Base-by-base conservation (phyloP, 2,113 vertebrate genomes). In the Menura novaehollandiae region DNA sequence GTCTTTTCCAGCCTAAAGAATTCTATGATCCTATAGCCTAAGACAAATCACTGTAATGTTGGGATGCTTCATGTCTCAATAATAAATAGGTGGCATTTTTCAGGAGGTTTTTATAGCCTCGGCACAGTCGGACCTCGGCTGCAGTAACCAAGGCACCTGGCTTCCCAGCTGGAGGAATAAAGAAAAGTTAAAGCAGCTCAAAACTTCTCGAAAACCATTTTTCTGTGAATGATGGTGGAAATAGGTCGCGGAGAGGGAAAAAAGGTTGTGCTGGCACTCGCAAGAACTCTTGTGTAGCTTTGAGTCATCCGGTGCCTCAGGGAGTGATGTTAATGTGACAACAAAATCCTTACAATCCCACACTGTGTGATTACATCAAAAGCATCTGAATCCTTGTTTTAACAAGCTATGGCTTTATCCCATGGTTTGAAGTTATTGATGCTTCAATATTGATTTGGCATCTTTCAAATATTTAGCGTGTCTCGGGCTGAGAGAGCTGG, bases 151-250 rank as follows among this genome's bases (percentile, higher is more conserved):
- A 84, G 37, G 72, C 90, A 93, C 89, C 87, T 94, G 56, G 47
- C 86, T 93, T 93, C 94, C 91, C 93, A 96, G 93, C 41, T 77
- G 95, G 94, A 93, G 60, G 59, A 86, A 94, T 56, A 90, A 84
- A 92, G 88, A 68, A 55, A 96, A 97, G 91, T 78, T 74, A 51
- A 55, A 77, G 79, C 90, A 80, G 90, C 91, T 91, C 88, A 26
- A 15, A 94, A 95, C 74, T 93, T 83, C 85, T 49, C 67, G 26
- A 59, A 85, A 71, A 6, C 16, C 47, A 13, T 91, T 83, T 86
- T 71, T 84, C 73, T 37, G 21, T 3, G 21, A 35, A 14, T 4
- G 30, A 33, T n/a, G 67, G 23, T 53, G 21, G 17, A 26, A 77
- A 84, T 15, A 30, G 66, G 63, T 41, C 1, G 0, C 7, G 71